A percentile compares a stretch with the other conserved stretches of the same genome.
phyloP scores from a whole-genome alignment of 1,140 invertebrate species.

The Achroia grisella region DNA sequence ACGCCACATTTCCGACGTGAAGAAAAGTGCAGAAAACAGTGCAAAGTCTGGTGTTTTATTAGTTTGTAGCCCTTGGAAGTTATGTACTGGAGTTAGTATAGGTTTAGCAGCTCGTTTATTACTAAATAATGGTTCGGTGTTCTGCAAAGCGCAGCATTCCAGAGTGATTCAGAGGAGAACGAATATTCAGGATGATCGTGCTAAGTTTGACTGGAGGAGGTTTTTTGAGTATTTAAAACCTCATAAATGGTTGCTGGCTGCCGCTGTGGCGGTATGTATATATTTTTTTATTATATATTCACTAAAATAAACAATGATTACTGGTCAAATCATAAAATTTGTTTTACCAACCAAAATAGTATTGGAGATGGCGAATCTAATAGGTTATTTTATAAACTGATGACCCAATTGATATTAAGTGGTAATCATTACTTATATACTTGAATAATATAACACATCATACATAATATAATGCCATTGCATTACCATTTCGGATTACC shows the following conservation, averaged over 20 bases:
- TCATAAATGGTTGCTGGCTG: slow-evolving; percentile 49
- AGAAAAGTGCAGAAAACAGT: slow-evolving; percentile 33
- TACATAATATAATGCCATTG: too few species aligned
- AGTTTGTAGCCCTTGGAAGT: slow-evolving; percentile 55
- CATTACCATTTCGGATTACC: too few species aligned
- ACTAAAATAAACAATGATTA: too few species aligned
- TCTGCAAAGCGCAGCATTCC: slow-evolving; percentile 44
- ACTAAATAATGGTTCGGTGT: slow-evolving; percentile 34
- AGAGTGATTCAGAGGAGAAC: slow-evolving; percentile 48
- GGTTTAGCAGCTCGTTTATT: slow-evolving; percentile 45
- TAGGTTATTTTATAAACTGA: too few species aligned
- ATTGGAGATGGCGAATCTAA: too few species aligned
- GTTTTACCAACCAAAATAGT: too few species aligned
- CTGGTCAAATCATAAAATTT: too few species aligned
- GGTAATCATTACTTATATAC: too few species aligned
- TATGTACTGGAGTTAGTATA: slow-evolving; percentile 57
- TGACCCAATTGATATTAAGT: too few species aligned
- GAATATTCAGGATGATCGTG: slow-evolving; percentile 50
- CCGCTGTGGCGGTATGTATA: slow-evolving; percentile 56
- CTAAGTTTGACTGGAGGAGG: slow-evolving; percentile 60
- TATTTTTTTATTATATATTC: too few species aligned
- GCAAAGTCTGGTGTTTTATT: slow-evolving; percentile 30
- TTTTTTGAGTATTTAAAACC: slow-evolving; percentile 48
- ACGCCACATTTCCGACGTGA: slow-evolving; percentile 37
- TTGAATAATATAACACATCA: too few species aligned